Conservation (phyloP, 2,888 invertebrate species). For the Lochmaea capreae region DNA sequence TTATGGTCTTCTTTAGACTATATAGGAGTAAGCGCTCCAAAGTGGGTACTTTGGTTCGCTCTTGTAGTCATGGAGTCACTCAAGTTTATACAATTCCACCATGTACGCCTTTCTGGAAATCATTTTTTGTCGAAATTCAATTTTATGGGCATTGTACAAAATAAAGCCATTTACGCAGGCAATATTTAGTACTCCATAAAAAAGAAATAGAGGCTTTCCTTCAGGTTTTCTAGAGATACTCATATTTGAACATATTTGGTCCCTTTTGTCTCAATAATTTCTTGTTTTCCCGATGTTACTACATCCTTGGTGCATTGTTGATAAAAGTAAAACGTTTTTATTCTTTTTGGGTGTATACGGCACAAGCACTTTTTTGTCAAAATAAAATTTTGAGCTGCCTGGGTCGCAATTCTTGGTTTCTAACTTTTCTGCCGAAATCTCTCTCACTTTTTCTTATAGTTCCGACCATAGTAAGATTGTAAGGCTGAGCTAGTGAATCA, state of each 20-base stretch:
- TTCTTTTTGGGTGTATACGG: too few relatives aligned
- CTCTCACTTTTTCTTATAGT: slow-evolving; percentile 48
- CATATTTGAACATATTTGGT: slow-evolving; percentile 25
- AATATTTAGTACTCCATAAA: slow-evolving; percentile 22
- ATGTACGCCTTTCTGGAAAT: too few relatives aligned
- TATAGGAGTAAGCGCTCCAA: too few relatives aligned
- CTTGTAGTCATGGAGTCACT: too few relatives aligned
- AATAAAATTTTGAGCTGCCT: slow-evolving; percentile 41
- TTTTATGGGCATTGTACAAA: too few relatives aligned
- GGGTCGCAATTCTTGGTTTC: slow-evolving; percentile 14
- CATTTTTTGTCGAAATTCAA: too few relatives aligned
- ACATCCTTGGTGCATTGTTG: slow-evolving; percentile 3
- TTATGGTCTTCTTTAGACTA: too few relatives aligned
- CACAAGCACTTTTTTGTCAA: slow-evolving; percentile 38
- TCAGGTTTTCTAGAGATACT: slow-evolving; percentile 21
- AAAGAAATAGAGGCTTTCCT: slow-evolving; percentile 7
- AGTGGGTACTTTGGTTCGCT: too few relatives aligned
- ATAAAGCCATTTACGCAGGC: neutral
- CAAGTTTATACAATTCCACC: too few relatives aligned
- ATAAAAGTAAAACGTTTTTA: slow-evolving; percentile 42
- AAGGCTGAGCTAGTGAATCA: slow-evolving; percentile 35
- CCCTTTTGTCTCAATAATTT: slow-evolving; percentile 6
- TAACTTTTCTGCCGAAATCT: slow-evolving; percentile 28
- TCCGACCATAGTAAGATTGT: slow-evolving; percentile 45
- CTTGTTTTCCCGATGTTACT: too few relatives aligned